These are phyloP conservation scores for Neodiprion virginianus DNA, from an alignment of 1,140 invertebrate genomes.

Conservation along the genomic window DNA sequence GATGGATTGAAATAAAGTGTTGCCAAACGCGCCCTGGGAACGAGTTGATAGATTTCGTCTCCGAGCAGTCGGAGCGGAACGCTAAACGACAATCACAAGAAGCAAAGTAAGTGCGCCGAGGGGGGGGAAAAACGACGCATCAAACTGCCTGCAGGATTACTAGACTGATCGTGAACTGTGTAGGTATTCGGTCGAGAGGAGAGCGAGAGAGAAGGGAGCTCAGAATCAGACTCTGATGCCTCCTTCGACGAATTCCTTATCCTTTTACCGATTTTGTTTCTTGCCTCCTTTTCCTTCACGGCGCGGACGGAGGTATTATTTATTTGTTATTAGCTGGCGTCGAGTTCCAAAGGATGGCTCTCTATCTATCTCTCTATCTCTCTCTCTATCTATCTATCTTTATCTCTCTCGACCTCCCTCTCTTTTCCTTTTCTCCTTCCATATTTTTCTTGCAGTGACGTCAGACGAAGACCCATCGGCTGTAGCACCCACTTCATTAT, in stretches of 20 bases:
- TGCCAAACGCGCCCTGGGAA: background rate
- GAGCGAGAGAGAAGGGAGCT: background rate
- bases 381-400: no score
- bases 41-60: slow-evolving; percentile 2
- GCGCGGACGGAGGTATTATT: background rate
- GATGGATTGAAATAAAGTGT: background rate
- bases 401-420: no score
- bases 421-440: no score
- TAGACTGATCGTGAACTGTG: background rate
- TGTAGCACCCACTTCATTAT: no score
- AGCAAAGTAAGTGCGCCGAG: background rate
- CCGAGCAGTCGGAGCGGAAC: background rate
- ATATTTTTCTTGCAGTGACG: no score
- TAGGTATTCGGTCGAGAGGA: background rate
- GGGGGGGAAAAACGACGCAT: background rate
- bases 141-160: background rate
- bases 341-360: background rate
- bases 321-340: background rate
- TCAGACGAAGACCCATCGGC: no score
- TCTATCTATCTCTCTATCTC: no score
- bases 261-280: background rate
- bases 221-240: background rate
- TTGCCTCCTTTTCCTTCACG: background rate
- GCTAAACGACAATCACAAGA: background rate
- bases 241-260: background rate